Conservation (phyloP, 2,888 invertebrate genomes). For the Agrochola lota region DNA sequence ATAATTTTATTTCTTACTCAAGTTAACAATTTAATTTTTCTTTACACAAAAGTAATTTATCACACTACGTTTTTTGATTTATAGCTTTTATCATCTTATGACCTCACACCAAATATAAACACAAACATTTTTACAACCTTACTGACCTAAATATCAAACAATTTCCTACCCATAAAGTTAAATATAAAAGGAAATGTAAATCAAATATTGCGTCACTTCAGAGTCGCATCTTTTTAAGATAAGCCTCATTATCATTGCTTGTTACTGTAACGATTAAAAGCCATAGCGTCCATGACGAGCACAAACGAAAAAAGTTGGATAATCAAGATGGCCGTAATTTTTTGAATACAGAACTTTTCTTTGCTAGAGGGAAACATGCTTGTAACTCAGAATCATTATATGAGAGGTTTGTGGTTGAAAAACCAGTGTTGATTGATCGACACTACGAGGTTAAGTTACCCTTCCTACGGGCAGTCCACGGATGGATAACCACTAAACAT, state of each 20-base stretch:
- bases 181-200: slow-evolving; percentile 15
- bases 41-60: no score
- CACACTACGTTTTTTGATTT: no score
- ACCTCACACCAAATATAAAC: background rate
- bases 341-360: background rate
- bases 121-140: background rate
- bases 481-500: background rate
- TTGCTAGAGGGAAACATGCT: background rate
- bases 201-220: background rate
- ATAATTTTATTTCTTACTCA: background rate
- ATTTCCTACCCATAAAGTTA: background rate
- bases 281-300: slow-evolving; percentile 6
- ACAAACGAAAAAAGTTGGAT: background rate
- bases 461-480: background rate
- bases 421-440: background rate
- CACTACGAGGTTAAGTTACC: background rate
- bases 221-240: background rate
- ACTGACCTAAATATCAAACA: slow-evolving; percentile 12
- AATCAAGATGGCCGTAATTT: background rate
- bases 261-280: slow-evolving; percentile 29
- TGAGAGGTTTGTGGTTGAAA: background rate
- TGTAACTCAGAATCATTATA: background rate
- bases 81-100: background rate
- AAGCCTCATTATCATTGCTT: slow-evolving; percentile 49
- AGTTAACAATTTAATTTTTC: background rate